phyloP scores from a whole-genome alignment of 2,113 vertebrate species.

The zebrafish (Danio rerio) region DNA sequence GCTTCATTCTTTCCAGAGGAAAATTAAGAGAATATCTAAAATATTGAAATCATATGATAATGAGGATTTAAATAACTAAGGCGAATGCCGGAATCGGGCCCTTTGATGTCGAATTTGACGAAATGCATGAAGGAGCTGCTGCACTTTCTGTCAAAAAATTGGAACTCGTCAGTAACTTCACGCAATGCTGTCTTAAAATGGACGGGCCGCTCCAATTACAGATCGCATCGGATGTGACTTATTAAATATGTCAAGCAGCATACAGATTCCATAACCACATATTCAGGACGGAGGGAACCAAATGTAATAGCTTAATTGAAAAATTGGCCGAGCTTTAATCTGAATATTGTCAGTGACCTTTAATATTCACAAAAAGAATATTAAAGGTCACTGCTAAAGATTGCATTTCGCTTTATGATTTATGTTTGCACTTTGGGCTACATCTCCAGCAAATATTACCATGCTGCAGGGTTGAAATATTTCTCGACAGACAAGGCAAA shows the following conservation, averaged over 20 bases:
- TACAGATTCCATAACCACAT: neutral
- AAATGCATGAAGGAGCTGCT: conserved; percentile 37
- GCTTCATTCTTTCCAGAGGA: conserved; percentile 45
- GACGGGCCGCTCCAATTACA: conserved; percentile 8
- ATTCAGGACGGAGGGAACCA: neutral
- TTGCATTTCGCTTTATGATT: conserved; percentile 25
- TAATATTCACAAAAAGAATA: conserved; percentile 29
- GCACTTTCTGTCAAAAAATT: conserved; percentile 5
- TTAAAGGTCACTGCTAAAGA: conserved; percentile 39
- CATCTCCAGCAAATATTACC: conserved; percentile 15
- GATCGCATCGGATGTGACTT: conserved; percentile 11
- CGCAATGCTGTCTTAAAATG: neutral
- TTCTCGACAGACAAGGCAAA: conserved; percentile 11
- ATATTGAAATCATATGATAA: conserved; percentile 57
- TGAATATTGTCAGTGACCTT: conserved; percentile 39
- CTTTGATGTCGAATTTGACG: conserved; percentile 57
- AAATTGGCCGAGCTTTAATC: conserved; percentile 19
- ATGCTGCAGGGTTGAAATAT: conserved; percentile 8
- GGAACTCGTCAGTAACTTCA: conserved; percentile 5
- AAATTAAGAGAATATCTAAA: conserved; percentile 49
- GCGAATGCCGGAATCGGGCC: conserved; percentile 33
- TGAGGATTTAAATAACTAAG: conserved; percentile 45
- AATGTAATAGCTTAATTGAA: conserved; percentile 18
- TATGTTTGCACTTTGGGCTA: conserved; percentile 25
- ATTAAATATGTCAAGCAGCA: conserved; percentile 12